Conservation (phyloP, 2,113 vertebrate genomes). For the Ibidorhyncha struthersii region DNA sequence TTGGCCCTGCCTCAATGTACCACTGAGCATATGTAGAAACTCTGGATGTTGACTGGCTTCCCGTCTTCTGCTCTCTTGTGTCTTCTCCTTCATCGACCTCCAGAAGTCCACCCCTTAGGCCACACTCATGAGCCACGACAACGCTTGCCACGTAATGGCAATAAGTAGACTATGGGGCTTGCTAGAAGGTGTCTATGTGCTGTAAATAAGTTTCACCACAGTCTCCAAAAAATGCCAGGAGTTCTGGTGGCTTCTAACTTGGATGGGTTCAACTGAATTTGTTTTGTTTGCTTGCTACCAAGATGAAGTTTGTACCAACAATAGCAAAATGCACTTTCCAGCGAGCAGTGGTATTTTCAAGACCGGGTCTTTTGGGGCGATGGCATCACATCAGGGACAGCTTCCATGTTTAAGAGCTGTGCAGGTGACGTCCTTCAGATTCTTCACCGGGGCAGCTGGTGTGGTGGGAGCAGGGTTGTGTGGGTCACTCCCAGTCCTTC, state of each 20-base stretch:
- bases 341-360: background rate
- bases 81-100: background rate
- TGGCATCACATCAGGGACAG: background rate
- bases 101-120: background rate
- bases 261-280: background rate
- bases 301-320: background rate
- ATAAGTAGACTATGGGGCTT: conserved; percentile 26
- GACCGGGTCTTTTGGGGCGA: background rate
- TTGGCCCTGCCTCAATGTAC: background rate
- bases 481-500: background rate
- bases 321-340: background rate
- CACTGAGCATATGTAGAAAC: background rate
- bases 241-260: background rate
- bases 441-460: background rate
- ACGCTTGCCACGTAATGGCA: conserved; percentile 4
- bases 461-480: background rate
- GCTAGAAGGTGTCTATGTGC: conserved; percentile 12
- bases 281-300: conserved; percentile 23
- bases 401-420: background rate
- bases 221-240: background rate
- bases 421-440: background rate
- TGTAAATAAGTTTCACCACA: background rate
- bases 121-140: background rate
- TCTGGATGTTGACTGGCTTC: background rate
- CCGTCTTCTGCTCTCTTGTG: background rate